Evolutionary conservation across 1,140 invertebrate genomes (phyloP).

Genomic region (Coptotermes formosanus): DNA sequence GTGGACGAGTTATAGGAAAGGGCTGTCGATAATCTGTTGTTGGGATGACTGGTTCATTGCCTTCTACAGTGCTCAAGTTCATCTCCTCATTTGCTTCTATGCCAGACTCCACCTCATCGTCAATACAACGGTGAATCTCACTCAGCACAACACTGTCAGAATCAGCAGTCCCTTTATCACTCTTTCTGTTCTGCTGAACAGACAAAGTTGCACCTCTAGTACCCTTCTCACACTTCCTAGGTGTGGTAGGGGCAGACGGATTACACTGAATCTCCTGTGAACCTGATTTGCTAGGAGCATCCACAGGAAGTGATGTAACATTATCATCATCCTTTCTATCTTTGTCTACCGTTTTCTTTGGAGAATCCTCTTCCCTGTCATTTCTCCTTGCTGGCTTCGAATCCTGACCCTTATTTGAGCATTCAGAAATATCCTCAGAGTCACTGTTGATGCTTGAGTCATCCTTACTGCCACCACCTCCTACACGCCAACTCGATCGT

Average conservation of each 20-base stretch:
- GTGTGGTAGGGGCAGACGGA: not conserved
- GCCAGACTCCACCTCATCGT: slow-evolving; percentile 54
- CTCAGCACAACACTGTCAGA: not conserved
- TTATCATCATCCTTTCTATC: slow-evolving; percentile 48
- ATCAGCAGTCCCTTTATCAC: not conserved
- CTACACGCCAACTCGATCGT: slow-evolving; percentile 42
- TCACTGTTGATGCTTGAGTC: slow-evolving; percentile 58
- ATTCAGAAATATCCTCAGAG: slow-evolving; percentile 50
- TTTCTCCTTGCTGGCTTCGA: not conserved
- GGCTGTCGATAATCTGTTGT: slow-evolving; percentile 28
- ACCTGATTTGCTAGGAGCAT: not conserved
- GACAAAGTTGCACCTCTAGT: not conserved
- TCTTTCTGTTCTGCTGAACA: not conserved
- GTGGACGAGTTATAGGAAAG: not conserved
- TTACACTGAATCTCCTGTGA: not conserved
- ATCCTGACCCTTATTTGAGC: slow-evolving; percentile 20
- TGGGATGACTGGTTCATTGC: not conserved
- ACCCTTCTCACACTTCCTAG: not conserved
- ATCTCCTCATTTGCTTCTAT: slow-evolving; percentile 52
- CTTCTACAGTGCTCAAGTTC: slow-evolving; percentile 2
- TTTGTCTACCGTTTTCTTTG: slow-evolving; percentile 45
- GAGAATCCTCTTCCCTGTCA: not conserved
- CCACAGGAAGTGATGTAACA: not conserved
- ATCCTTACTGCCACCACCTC: slow-evolving; percentile 46
- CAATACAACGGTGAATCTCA: slow-evolving; percentile 29